These are phyloP conservation scores for Lagopus leucura DNA, from an alignment of 2,113 vertebrate species.

Conservation along the genomic window DNA sequence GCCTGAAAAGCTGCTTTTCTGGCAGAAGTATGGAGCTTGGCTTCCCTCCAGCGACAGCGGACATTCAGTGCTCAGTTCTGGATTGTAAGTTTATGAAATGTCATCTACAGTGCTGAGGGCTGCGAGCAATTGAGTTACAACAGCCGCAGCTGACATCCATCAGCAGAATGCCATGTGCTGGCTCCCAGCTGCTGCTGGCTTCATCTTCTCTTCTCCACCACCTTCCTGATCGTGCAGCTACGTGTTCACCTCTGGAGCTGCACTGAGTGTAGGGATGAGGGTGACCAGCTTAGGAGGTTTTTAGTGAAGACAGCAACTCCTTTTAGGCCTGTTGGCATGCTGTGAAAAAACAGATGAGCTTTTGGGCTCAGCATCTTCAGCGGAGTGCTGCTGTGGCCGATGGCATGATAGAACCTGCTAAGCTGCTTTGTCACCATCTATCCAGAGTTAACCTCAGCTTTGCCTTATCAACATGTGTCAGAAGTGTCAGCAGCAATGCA, in stretches of 20 bases:
- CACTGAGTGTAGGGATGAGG: background rate
- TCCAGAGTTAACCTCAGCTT: background rate
- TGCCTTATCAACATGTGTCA: background rate
- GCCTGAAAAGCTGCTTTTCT: conserved; percentile 23
- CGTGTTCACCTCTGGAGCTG: background rate
- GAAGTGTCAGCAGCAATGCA: background rate
- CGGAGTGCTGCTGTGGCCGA: background rate
- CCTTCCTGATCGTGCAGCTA: background rate
- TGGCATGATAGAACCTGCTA: background rate
- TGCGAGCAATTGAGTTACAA: background rate
- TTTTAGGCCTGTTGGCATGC: background rate
- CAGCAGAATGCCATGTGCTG: background rate
- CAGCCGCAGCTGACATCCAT: background rate
- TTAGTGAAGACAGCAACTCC: background rate
- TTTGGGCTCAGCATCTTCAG: background rate
- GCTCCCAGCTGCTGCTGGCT: background rate
- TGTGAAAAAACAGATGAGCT: background rate
- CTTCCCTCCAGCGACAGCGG: conserved; percentile 29
- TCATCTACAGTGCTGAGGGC: background rate
- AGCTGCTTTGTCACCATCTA: background rate
- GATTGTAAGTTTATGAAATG: conserved; percentile 22
- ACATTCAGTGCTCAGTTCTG: conserved; percentile 1
- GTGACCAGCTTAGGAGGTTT: background rate
- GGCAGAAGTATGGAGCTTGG: conserved; percentile 21
- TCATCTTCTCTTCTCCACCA: background rate